Base-by-base conservation (phyloP, 2,113 vertebrate species). In the Rhinolophus sinicus region DNA sequence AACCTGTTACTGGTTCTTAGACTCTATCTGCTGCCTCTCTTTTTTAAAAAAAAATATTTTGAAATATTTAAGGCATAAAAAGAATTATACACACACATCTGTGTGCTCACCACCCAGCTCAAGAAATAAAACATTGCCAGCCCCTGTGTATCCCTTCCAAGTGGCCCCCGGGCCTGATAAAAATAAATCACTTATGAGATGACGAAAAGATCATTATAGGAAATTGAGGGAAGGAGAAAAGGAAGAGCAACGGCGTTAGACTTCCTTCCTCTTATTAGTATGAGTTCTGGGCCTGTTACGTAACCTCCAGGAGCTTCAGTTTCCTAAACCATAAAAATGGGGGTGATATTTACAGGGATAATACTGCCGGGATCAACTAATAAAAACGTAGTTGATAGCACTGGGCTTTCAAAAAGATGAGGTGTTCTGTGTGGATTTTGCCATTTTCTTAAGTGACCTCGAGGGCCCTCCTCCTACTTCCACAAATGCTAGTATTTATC, bases 61-160 rank as follows among this genome's bases (percentile, higher is more conserved):
- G 47, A 93, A 91, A 83, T 82, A 91, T 33, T 85, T 89, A 88
- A 96, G 83, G 80, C 2, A 10, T 56, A 67, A 65, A 69, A 70
- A 18, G 2, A 80, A 80, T 40, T 75, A 35, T 7, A 77, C 33
- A 28, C 4, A 60, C 67, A 75, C 15, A 7, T 58, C 18, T 92
- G 19, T 67, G 50, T 70, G 33, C 38, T 70, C 44, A 58, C 19
- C 35, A 38, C 30, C 33, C 69, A 69, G 21, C 21, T 80, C 60
- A 56, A 84, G 50, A 88, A 94, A 75, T 44, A 9, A 88, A 95
- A 60, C 22, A 19, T 18, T 75, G 44, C 33, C 26, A 64, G 4
- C 8, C 54, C 35, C 44, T 58, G 10, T 6, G 8, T 70, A 40
- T 81, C 15, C 19, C 18, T 85, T 13, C 7, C 24, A 14, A n/a